Evolutionary conservation across 2,888 invertebrate species (phyloP), one percentile per base, ranked within the genome.

Genomic region (Steinernema hermaphroditum): DNA sequence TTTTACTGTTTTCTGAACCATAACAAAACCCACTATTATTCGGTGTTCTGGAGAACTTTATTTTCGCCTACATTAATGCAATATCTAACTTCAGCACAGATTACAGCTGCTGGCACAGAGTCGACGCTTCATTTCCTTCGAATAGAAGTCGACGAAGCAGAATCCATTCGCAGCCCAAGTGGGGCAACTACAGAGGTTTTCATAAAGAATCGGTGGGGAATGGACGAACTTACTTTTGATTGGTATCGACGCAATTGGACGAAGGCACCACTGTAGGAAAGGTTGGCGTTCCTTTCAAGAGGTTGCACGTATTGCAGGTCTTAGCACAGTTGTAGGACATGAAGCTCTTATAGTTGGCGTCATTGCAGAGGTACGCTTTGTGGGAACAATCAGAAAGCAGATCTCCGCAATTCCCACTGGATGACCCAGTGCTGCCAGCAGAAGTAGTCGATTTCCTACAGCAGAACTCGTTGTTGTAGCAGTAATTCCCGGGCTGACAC

Each of bases 81-180:
- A n/a, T n/a, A n/a, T n/a, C n/a, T n/a, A n/a, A n/a, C n/a, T n/a
- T n/a, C n/a, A 46, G 46, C 46, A 46, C 6, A 46, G 46, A 16
- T 46, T 19, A 46, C 46, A 46, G n/a, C 46, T 46, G 46, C 46
- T 46, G 46, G 46, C 46, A n/a, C 46, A 46, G 4, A 46, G 16
- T 19, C n/a, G 2, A n/a, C 19, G 16, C n/a, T 46, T 46, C 46
- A 46, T 6, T n/a, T 16, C 46, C 19, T 46, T 46, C 19, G 46
- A n/a, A n/a, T 46, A 46, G 46, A 46, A 46, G 19, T 46, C 46
- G 19, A 16, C n/a, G 46, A 46, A 46, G 46, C 46, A 46, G 46
- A 46, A 46, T 46, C 46, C 46, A 16, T 46, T 46, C n/a, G 6
- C 46, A 2, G 16, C 46, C 46, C 46, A 46, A 9, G 46, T 46